These are phyloP conservation scores for Tursiops truncatus DNA, from an alignment of 2,113 vertebrate species.

Conservation along the genomic window DNA sequence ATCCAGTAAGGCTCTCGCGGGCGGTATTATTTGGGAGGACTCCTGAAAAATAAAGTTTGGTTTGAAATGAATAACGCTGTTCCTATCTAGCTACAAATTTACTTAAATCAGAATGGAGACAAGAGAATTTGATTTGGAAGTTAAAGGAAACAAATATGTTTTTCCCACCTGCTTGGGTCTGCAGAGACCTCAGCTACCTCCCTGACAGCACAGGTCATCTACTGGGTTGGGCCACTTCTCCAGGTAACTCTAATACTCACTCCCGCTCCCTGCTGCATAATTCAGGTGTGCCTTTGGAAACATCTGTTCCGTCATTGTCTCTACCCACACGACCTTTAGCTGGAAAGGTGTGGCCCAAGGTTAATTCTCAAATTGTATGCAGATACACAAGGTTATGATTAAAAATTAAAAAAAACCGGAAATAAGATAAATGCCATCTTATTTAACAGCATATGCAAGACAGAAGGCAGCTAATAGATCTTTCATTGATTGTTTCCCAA, in stretches of 20 bases:
- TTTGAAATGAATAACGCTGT: background rate
- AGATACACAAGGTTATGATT: background rate
- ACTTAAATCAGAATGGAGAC: background rate
- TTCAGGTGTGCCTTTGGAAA: slow-evolving; percentile 42
- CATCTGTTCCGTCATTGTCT: background rate
- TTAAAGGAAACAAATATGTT: background rate
- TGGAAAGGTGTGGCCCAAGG: background rate
- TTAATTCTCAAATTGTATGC: slow-evolving; percentile 36
- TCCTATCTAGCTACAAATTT: background rate
- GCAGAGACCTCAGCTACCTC: background rate
- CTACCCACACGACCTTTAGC: background rate
- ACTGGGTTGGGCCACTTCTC: background rate
- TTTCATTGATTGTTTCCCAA: background rate
- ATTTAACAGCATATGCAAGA: background rate
- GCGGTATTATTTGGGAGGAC: background rate
- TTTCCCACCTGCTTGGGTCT: background rate
- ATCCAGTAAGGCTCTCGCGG: background rate
- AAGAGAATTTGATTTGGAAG: background rate
- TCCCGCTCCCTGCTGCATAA: slow-evolving; percentile 32
- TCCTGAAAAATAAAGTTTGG: background rate
- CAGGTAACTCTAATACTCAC: background rate
- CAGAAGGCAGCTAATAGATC: background rate
- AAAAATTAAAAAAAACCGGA: background rate
- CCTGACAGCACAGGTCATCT: background rate
- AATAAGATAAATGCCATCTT: background rate